These are phyloP conservation scores for Scaptomyza reducta DNA, from an alignment of 2,888 invertebrate genomes.

Conservation along the genomic window DNA sequence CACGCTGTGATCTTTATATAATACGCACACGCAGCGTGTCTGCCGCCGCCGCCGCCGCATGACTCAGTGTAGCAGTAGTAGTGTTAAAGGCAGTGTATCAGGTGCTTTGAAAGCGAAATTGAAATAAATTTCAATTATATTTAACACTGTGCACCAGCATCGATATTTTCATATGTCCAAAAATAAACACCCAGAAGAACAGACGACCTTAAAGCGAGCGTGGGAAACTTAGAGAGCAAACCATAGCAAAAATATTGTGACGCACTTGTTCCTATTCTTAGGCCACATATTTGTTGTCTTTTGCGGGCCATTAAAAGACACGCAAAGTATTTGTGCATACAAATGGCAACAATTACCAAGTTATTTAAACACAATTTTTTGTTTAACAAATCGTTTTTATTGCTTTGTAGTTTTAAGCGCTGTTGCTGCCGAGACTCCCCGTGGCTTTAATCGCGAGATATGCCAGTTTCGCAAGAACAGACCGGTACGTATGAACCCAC, in stretches of 20 bases:
- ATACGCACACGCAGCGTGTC: constrained; percentile 67
- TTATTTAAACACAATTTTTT: constrained; percentile 51
- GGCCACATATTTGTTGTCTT: constrained; percentile 17
- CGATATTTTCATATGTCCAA: constrained; percentile 40
- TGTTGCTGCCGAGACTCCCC: constrained; percentile 59
- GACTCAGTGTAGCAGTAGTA: constrained; percentile 36
- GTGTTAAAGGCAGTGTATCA: constrained; percentile 25
- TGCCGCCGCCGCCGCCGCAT: constrained; percentile 6
- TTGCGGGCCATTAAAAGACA: constrained; percentile 49
- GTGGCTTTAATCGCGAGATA: constrained; percentile 75
- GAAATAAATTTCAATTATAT: constrained; percentile 35
- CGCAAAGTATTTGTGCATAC: constrained; percentile 39
- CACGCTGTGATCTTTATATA: constrained; percentile 31
- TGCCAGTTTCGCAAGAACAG: constrained; percentile 77
- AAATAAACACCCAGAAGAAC: constrained; percentile 37
- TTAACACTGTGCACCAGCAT: constrained; percentile 23
- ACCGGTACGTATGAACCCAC: constrained; percentile 61
- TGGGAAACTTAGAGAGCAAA: constrained; percentile 63
- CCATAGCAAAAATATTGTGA: constrained; percentile 43
- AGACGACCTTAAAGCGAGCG: constrained; percentile 49
- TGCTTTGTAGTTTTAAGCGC: constrained; percentile 48
- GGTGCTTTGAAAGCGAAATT: constrained; percentile 56
- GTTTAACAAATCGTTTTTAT: constrained; percentile 19
- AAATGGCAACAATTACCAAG: constrained; percentile 62
- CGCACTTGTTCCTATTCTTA: constrained; percentile 70